Base-by-base conservation (phyloP, 2,888 invertebrate species). In the Syritta pipiens region DNA sequence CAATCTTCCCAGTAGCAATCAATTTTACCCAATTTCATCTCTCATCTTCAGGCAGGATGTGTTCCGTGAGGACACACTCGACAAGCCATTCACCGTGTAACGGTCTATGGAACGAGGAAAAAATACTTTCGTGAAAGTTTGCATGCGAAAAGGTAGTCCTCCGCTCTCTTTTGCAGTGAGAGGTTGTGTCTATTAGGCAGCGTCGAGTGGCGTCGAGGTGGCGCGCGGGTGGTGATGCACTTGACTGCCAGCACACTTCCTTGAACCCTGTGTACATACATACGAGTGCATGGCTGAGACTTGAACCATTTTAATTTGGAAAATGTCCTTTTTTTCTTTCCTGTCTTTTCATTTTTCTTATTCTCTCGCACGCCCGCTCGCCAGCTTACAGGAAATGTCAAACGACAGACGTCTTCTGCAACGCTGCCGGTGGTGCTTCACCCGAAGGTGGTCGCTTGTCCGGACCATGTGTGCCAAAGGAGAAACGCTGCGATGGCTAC, bases 401-500 rank as follows among this genome's bases (percentile, higher is more conserved):
- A 88, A 86, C 91, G 9, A 95, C 94, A 82, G 97, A 97, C 89
- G 96, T 97, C 90, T 94, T 93, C 86, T 98, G 98, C 89, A 95
- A 95, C 60, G 91, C 91, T 82, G 90, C 90, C 83, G 94, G 93
- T 83, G 90, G 90, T 53, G 82, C 85, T 48, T 85, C 87, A 40
- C 90, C 91, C 57, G 82, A 90, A 12, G 90, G 90, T 37, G 87
- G 91, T 19, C 88, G 88, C 20, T 72, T 87, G 57, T 92, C 93
- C 76, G 95, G 94, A 14, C 94, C 95, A 17, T 97, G 97, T 89
- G 93, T 97, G 86, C 94, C 96, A 48, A 94, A 94, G 88, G 93
- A 94, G 83, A 97, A 96, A 88, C 94, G 93, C 86, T 98, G 98
- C 89, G 96, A 98, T 87, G 97, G 98, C 85, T 94, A 93, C 86